These are phyloP conservation scores for Parapristionchus giblindavisi DNA, from an alignment of 2,888 invertebrate species.

Conservation along the genomic window DNA sequence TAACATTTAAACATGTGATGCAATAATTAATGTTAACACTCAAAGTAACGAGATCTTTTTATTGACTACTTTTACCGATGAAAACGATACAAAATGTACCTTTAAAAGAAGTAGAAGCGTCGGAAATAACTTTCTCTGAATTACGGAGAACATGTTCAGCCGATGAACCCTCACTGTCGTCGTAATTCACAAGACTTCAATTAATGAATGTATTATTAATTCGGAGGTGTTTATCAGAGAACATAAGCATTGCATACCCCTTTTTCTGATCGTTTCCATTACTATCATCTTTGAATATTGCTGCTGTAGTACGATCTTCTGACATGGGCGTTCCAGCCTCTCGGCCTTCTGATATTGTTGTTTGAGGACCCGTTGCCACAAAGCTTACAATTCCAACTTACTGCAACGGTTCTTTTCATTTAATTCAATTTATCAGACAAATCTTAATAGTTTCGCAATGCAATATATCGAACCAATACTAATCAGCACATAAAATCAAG, in stretches of 20 bases:
- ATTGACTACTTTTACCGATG: conserved; percentile 14
- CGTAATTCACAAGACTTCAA: conserved; percentile 31
- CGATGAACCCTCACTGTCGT: conserved; percentile 32
- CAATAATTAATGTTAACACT: neutral
- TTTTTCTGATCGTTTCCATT: conserved; percentile 25
- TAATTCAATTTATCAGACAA: too few relatives aligned
- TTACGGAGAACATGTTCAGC: conserved; percentile 10
- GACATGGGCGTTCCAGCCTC: conserved; percentile 31
- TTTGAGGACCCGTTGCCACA: conserved; percentile 28
- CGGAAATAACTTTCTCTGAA: conserved; percentile 1
- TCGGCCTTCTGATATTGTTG: neutral
- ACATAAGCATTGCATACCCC: conserved; percentile 5
- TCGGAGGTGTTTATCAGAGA: neutral
- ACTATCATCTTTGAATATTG: conserved; percentile 11
- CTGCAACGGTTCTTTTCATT: conserved; percentile 17
- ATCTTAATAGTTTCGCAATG: too few relatives aligned
- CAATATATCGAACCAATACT: too few relatives aligned
- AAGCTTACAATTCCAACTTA: conserved; percentile 11
- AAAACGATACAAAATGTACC: conserved; percentile 2
- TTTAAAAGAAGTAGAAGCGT: conserved; percentile 26
- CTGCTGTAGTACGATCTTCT: conserved; percentile 29
- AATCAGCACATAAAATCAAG: too few relatives aligned
- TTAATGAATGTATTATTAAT: neutral
- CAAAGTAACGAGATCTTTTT: neutral
- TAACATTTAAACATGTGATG: neutral